phyloP scores from a whole-genome alignment of 2,797 vertebrate species.

The Gila robusta region DNA sequence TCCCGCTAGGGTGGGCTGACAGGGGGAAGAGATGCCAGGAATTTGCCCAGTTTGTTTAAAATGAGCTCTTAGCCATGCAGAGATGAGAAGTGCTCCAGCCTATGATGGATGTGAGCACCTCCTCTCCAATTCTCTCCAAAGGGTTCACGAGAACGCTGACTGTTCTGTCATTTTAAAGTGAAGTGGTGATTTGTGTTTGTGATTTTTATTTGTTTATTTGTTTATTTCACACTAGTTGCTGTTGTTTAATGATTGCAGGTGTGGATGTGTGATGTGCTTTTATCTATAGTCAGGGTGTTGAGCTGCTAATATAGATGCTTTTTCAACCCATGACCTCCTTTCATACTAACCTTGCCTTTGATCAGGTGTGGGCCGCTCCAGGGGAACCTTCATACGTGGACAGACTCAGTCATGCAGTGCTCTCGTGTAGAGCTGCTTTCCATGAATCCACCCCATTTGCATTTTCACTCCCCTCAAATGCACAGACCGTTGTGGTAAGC shows the following conservation, averaged over 20 bases:
- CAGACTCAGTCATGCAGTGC: neutral
- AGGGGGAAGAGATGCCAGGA: conserved; percentile 27
- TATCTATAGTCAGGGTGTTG: neutral
- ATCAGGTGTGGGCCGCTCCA: conserved; percentile 16
- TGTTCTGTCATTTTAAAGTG: conserved; percentile 31
- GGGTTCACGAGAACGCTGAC: conserved; percentile 12
- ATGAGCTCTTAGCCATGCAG: conserved; percentile 50
- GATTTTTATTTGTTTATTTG: too few species aligned
- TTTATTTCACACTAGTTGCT: neutral
- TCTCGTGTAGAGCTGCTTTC: neutral
- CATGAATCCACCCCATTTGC: conserved; percentile 64
- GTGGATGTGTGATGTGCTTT: conserved; percentile 8
- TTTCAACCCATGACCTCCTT: conserved; percentile 34
- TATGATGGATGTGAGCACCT: conserved; percentile 20
- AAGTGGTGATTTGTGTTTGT: conserved; percentile 52
- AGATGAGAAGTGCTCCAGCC: conserved; percentile 36
- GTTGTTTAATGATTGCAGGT: conserved; percentile 5
- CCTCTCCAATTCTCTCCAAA: conserved; percentile 26
- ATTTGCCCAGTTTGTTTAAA: conserved; percentile 41
- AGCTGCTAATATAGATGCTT: conserved; percentile 7
- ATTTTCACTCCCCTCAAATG: conserved; percentile 72
- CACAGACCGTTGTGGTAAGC: conserved; percentile 74
- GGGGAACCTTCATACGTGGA: conserved; percentile 10
- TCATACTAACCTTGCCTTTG: conserved; percentile 27
- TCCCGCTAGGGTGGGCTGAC: neutral